phyloP scores from a whole-genome alignment of 2,113 vertebrate species.

The Glareola pratincola region DNA sequence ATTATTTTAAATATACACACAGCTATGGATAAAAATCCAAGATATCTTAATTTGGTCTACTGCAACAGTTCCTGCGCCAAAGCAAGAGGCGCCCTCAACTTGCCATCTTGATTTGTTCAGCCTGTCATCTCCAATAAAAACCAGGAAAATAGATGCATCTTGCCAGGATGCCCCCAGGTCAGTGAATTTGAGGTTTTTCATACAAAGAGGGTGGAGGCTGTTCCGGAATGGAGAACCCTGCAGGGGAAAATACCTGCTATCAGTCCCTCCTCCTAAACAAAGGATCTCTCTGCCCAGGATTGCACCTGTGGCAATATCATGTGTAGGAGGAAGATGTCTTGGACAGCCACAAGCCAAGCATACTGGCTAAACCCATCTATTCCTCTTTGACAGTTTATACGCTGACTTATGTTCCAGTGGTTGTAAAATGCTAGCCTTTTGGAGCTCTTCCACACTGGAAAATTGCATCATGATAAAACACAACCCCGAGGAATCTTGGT shows the following conservation, averaged over 20 bases:
- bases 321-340: not conserved
- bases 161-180: not conserved
- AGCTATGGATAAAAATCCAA: not conserved
- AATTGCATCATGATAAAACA: conserved; percentile 57
- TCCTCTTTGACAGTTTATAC: not conserved
- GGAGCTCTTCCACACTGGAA: conserved; percentile 52
- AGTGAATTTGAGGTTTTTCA: not conserved
- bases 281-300: not conserved
- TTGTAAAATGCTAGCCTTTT: conserved; percentile 31
- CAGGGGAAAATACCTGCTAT: not conserved
- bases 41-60: not conserved
- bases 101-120: not conserved
- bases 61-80: not conserved
- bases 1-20: not conserved
- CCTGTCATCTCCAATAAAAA: not conserved
- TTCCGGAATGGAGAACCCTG: not conserved
- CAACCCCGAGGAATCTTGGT: conserved; percentile 33
- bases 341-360: not conserved
- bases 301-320: not conserved
- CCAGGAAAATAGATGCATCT: not conserved
- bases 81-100: not conserved
- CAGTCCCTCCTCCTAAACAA: not conserved
- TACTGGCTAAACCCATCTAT: not conserved
- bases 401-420: not conserved
- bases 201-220: not conserved